Evolutionary conservation across 1,140 invertebrate species (phyloP).

Genomic region (Helicorthomorpha holstii): DNA sequence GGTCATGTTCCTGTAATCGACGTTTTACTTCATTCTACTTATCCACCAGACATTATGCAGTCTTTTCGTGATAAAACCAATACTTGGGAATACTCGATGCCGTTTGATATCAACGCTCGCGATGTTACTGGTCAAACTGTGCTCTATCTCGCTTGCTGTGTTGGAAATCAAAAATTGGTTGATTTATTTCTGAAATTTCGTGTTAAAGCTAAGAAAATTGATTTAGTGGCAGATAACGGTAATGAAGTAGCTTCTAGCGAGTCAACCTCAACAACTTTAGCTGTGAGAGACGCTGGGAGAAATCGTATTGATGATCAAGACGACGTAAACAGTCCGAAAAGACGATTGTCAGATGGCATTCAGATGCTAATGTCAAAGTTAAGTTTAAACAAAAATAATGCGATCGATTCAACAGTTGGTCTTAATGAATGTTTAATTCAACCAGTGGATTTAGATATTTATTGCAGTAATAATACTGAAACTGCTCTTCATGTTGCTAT

Average conservation of each 20-base stretch:
- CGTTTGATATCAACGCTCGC: conserved; percentile 76
- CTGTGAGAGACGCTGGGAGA: conserved; percentile 1
- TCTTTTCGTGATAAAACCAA: conserved; percentile 50
- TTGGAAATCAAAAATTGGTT: conserved; percentile 64
- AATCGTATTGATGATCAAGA: conserved; percentile 3
- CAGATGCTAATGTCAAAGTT: conserved; percentile 69
- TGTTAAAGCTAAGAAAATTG: conserved; percentile 42
- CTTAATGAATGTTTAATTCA: conserved; percentile 34
- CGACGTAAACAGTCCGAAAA: conserved; percentile 23
- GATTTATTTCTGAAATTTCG: conserved; percentile 57
- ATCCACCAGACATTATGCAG: conserved; percentile 49
- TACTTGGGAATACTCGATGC: conserved; percentile 63
- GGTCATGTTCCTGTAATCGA: conserved; percentile 60
- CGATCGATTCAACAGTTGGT: conserved; percentile 4
- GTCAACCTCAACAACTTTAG: conserved; percentile 12
- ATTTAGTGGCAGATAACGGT: conserved; percentile 15
- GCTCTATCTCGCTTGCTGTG: conserved; percentile 67
- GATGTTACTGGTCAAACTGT: conserved; percentile 79
- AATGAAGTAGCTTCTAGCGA: conserved; percentile 13
- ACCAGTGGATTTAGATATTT: conserved; percentile 53
- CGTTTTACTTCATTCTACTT: conserved; percentile 59
- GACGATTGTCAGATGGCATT: conserved; percentile 62
- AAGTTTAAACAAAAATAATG: conserved; percentile 29
- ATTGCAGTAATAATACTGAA: conserved; percentile 53
- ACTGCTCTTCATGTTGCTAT: conserved; percentile 63